phyloP scores from a whole-genome alignment of 2,888 invertebrate species.

The Cantharis rustica region DNA sequence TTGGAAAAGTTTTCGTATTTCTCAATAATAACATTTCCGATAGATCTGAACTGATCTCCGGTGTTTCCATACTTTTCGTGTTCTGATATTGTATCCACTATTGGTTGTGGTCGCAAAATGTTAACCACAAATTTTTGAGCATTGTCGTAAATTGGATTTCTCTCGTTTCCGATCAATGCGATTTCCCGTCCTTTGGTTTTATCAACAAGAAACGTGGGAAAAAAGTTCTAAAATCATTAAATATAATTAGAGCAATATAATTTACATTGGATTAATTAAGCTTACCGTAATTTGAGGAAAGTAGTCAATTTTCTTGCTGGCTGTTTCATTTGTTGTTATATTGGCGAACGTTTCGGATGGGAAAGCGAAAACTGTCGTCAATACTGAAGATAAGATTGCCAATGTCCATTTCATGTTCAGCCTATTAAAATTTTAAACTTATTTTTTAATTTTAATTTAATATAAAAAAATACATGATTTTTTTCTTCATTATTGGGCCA shows the following conservation, averaged over 20 bases:
- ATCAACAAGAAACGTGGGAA: slow-evolving; percentile 8
- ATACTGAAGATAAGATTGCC: background rate
- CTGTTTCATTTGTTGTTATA: background rate
- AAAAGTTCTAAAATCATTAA: background rate
- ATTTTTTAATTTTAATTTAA: no score
- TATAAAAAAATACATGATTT: no score
- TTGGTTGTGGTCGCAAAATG: slow-evolving; percentile 63
- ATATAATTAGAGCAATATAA: background rate
- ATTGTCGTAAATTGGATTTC: slow-evolving; percentile 47
- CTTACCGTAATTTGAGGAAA: background rate
- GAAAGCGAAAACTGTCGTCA: background rate
- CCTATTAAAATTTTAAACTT: background rate
- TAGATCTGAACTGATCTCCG: slow-evolving; percentile 68
- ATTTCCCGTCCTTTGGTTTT: slow-evolving; percentile 43
- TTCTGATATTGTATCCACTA: slow-evolving; percentile 76
- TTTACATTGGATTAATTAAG: background rate
- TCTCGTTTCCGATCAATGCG: slow-evolving; percentile 46
- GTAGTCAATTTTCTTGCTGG: background rate
- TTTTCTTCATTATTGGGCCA: no score
- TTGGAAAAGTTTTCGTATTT: slow-evolving; percentile 67
- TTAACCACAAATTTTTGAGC: slow-evolving; percentile 47
- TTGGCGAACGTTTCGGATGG: background rate
- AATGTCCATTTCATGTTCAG: background rate
- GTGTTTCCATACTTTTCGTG: slow-evolving; percentile 80
- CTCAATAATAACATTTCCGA: slow-evolving; percentile 68